Evolutionary conservation across 2,888 invertebrate genomes (phyloP).

Genomic region (Phrixothrix hirtus): DNA sequence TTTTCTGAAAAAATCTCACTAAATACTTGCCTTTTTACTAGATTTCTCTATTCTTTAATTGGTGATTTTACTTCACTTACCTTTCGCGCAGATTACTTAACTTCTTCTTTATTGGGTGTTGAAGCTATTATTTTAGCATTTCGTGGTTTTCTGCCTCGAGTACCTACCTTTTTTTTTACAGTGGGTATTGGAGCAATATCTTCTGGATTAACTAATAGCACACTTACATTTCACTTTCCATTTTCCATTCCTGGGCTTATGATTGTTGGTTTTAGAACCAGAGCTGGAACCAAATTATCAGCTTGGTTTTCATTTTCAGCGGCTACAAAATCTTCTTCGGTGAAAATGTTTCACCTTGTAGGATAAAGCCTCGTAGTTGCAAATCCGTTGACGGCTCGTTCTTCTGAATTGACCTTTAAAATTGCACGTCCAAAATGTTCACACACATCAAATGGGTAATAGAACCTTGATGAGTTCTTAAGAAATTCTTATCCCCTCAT

Average conservation of each 20-base stretch:
- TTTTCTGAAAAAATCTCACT: too few species aligned
- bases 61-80: too few species aligned
- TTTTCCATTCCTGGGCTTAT: background rate
- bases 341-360: too few species aligned
- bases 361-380: too few species aligned
- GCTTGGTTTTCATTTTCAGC: background rate
- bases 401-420: background rate
- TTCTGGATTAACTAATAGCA: background rate
- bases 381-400: background rate
- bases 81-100: too few species aligned
- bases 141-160: background rate
- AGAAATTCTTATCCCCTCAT: slow-evolving; percentile 12
- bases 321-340: background rate
- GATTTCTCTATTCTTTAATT: too few species aligned
- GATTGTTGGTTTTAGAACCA: too few species aligned
- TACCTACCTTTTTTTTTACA: background rate
- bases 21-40: too few species aligned
- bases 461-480: slow-evolving; percentile 2
- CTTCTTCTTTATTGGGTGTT: background rate
- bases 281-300: too few species aligned
- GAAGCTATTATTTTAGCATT: too few species aligned
- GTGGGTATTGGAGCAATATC: background rate
- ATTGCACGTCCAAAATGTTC: slow-evolving; percentile 2
- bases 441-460: slow-evolving; percentile 4
- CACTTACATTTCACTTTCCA: background rate